A percentile compares a stretch with the other conserved stretches of the same genome.
Evolutionary conservation across 2,888 invertebrate genomes (phyloP).

Genomic region (Andrena camellia): DNA sequence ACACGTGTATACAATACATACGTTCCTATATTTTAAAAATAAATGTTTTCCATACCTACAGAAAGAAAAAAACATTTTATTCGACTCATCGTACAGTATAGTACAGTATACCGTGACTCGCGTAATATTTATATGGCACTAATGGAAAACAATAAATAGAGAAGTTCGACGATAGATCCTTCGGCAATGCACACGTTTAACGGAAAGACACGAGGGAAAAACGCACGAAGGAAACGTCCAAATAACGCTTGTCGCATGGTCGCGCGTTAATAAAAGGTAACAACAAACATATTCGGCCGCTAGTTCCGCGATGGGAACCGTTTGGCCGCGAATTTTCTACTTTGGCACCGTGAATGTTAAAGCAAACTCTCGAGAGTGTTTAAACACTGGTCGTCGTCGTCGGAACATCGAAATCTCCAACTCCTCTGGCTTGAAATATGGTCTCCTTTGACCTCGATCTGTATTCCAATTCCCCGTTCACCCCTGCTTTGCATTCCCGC

Average conservation of each 20-base stretch:
- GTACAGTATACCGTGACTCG: slow-evolving; percentile 59
- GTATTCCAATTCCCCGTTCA: slow-evolving; percentile 78
- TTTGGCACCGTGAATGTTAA: slow-evolving; percentile 73
- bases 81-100: slow-evolving; percentile 70
- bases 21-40: slow-evolving; percentile 16
- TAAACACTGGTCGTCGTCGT: slow-evolving; percentile 19
- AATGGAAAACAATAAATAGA: slow-evolving; percentile 71
- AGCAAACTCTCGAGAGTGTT: slow-evolving; percentile 35
- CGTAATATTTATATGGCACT: slow-evolving; percentile 78
- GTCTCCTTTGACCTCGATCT: slow-evolving; percentile 74
- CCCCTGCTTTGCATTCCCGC: slow-evolving; percentile 75
- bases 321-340: slow-evolving; percentile 29
- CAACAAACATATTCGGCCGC: slow-evolving; percentile 23
- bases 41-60: slow-evolving; percentile 32
- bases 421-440: not conserved
- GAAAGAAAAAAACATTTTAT: slow-evolving; percentile 67
- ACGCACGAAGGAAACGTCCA: slow-evolving; percentile 5
- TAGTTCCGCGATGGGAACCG: not conserved
- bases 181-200: slow-evolving; percentile 37
- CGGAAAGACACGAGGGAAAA: slow-evolving; percentile 45
- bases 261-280: slow-evolving; percentile 23
- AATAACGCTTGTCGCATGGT: slow-evolving; percentile 15
- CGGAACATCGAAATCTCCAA: slow-evolving; percentile 53
- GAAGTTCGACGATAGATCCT: slow-evolving; percentile 46
- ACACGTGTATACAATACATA: slow-evolving; percentile 21